Base-by-base conservation (phyloP, 2,113 vertebrate species). In the Hippocampus abdominalis region DNA sequence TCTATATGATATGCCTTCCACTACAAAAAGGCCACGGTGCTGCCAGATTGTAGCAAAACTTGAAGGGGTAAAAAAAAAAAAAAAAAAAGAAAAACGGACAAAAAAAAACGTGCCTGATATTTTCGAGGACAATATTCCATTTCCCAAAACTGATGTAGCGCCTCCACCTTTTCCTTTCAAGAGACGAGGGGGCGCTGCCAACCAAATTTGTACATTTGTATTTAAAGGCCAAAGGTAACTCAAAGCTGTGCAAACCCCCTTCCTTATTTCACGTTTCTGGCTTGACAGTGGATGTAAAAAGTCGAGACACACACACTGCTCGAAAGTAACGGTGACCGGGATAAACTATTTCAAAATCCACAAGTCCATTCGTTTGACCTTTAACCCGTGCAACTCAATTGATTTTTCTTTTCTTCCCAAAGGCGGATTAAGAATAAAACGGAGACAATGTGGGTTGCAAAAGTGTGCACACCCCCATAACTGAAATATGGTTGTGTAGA, bases 1-100 rank as follows among this genome's bases (percentile, higher is more conserved):
- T 89, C 85, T 85, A 86, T 80, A 68, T 89, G 87, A 84, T 74
- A 81, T 88, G 85, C 85, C 87, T 89, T 90, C 80, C 88, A 84
- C 86, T 64, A 77, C 16, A 73, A 57, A 57, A 72, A 68, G 60
- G 66, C 71, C 69, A 74, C 77, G 83, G 84, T 88, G 87, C 82
- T 86, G 82, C 81, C 79, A 68, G 84, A 82, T 66, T 76, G 87
- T 89, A 89, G 87, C 86, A 89, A 84, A 86, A 84, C 82, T 81
- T 83, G 81, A 86, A 82, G 53, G 83, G 77, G 74, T 13, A 69
- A 11, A 70, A 75, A 39, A 64, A 75, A 66, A 68, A 83, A 75
- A 59, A 29, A 59, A 70, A 74, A 68, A 74, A 70, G 73, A 68
- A 74, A 68, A 83, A 74, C 16, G 8, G 29, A 70, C 72, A 68